Evolutionary conservation across 2,888 invertebrate species (phyloP).

Genomic region (Philaethria dido): DNA sequence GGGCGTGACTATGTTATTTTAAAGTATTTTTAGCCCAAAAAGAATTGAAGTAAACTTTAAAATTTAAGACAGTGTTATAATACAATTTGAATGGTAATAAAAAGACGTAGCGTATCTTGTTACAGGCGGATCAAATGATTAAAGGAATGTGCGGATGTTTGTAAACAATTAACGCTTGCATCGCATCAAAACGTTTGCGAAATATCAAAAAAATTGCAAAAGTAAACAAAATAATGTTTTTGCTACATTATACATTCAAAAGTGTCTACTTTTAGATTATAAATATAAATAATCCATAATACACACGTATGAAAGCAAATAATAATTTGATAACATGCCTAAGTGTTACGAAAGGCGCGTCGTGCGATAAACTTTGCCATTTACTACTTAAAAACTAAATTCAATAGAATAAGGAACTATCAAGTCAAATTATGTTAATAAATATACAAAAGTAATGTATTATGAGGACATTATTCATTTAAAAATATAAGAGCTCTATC

Average conservation of each 20-base stretch:
- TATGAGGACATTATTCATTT: background rate
- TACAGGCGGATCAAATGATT: constrained; percentile 22
- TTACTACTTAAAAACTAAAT: constrained; percentile 21
- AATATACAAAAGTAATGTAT: background rate
- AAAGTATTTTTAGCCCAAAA: constrained; percentile 11
- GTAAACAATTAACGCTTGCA: constrained; percentile 14
- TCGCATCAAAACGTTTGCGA: background rate
- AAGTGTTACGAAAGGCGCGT: constrained; percentile 12
- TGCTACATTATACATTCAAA: background rate
- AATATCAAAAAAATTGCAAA: constrained; percentile 1
- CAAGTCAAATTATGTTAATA: constrained; percentile 21
- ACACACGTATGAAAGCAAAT: constrained; percentile 24
- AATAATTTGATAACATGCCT: constrained; percentile 30
- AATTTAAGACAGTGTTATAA: constrained; percentile 17
- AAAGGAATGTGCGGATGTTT: constrained; percentile 20
- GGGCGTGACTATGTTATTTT: constrained; percentile 14
- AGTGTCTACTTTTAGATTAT: background rate
- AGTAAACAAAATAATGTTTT: constrained; percentile 4
- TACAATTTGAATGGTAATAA: constrained; percentile 23
- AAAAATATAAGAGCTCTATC: background rate
- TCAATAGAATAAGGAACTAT: constrained; percentile 25
- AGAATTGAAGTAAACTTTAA: background rate
- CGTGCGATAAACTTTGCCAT: constrained; percentile 16
- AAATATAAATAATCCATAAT: background rate
- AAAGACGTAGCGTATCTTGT: constrained; percentile 14